A percentile compares a stretch with the other conserved stretches of the same genome.
Evolutionary conservation across 2,888 invertebrate genomes (phyloP).

Genomic region (Nomada hirtipes): DNA sequence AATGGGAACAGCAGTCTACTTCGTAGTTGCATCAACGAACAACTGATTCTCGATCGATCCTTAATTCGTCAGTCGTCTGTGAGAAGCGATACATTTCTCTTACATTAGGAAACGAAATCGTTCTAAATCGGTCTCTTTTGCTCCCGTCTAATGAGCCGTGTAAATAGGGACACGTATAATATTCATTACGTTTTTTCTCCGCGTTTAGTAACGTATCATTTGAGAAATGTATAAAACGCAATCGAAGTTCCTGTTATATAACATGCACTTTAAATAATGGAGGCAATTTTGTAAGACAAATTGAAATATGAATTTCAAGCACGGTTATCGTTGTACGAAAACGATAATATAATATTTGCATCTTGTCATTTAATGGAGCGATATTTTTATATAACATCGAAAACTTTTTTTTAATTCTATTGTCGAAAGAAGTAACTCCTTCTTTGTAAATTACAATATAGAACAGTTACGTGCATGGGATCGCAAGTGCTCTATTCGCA

Average conservation of each 20-base stretch:
- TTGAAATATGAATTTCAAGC: background rate
- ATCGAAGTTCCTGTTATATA: background rate
- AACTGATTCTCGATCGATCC: slow-evolving; percentile 1
- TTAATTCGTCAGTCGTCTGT: slow-evolving; percentile 24
- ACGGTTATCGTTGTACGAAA: background rate
- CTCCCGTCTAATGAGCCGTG: background rate
- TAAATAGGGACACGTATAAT: slow-evolving; percentile 1
- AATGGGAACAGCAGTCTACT: background rate
- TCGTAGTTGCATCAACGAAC: background rate
- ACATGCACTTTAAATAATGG: background rate
- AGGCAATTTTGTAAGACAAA: background rate
- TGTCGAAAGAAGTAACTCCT: no score
- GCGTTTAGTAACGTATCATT: background rate
- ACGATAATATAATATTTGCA: background rate
- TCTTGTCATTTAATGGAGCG: background rate
- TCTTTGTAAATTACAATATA: background rate
- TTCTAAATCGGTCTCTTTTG: slow-evolving; percentile 25
- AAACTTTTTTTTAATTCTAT: no score
- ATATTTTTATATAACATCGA: background rate
- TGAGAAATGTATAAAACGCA: background rate
- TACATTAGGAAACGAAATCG: slow-evolving; percentile 31
- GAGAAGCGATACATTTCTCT: slow-evolving; percentile 35
- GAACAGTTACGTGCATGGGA: background rate
- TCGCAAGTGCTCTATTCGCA: background rate
- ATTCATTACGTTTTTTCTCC: slow-evolving; percentile 6